Evolutionary conservation across 2,113 vertebrate species (phyloP), one percentile per base, ranked within the genome.

Genomic region (Serilophus lunatus): DNA sequence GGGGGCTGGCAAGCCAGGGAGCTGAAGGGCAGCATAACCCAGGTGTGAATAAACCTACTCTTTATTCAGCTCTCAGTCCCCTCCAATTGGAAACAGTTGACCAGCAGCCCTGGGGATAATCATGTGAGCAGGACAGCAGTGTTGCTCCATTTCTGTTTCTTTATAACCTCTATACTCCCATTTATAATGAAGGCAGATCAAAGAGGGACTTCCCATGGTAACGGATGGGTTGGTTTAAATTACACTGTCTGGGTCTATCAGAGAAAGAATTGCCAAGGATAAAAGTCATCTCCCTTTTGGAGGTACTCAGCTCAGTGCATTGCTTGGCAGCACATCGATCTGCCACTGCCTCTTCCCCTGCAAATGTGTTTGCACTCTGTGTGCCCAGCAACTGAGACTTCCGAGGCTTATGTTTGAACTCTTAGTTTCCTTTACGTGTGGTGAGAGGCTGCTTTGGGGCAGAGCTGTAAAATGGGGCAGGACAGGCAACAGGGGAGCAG

Each of bases 41-140:
- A 94, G 84, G 92, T 92, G 90, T 94, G 61, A 86, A 71, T 75
- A 93, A 93, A 92, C 86, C 49, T 88, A 59, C 35, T 90, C 71
- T 85, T 94, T 92, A 64, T 94, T 96, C 82, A 93, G 68, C 44
- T 93, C 68, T 88, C 85, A 57, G 76, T 87, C 50, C 28, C n/a
- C 33, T 95, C 70, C 7, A 0, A 92, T n/a, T 96, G 82, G 92
- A 93, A 97, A 90, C 94, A 96, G 90, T 91, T 96, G 92, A 66
- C 65, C 63, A 76, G 56, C 18, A 47, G 81, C 71, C 82, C 71
- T 92, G 65, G n/a, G 86, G 72, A 83, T 95, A 92, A 80, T 86
- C 88, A 70, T 57, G 40, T 72, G 69, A 91, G 74, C 36, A 59
- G 76, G 36, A 90, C 42, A 53, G 20, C 31, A n/a, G 7, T 3